These are phyloP conservation scores for Hydrochoerus hydrochaeris DNA, from an alignment of 2,113 vertebrate genomes.

Conservation along the genomic window DNA sequence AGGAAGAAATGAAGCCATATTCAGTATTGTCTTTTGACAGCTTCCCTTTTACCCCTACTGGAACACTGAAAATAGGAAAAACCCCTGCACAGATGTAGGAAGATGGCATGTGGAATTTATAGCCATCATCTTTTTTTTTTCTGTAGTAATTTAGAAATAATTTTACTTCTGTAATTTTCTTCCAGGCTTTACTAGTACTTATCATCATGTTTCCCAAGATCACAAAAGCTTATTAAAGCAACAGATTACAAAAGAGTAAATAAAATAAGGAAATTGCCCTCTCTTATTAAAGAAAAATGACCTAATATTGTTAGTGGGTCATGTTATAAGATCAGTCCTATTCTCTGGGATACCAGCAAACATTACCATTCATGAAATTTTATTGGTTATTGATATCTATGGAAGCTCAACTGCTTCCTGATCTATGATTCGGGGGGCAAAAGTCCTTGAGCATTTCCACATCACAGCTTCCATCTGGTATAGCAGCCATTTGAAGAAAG, in stretches of 20 bases:
- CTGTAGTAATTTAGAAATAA: not conserved
- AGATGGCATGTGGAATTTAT: not conserved
- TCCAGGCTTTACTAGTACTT: conserved; percentile 45
- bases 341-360: conserved; percentile 48
- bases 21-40: not conserved
- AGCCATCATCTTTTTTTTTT: not conserved
- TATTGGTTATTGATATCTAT: conserved; percentile 71
- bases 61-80: not conserved
- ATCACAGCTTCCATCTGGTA: not conserved
- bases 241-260: conserved; percentile 65
- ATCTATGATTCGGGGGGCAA: conserved; percentile 82
- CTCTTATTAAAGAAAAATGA: conserved; percentile 53
- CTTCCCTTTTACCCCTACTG: not conserved
- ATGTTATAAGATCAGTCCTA: conserved; percentile 63
- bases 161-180: conserved; percentile 33
- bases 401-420: conserved; percentile 54
- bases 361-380: conserved; percentile 80
- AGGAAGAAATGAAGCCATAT: not conserved
- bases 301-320: conserved; percentile 66
- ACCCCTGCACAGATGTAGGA: not conserved
- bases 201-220: not conserved
- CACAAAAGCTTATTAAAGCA: conserved; percentile 66
- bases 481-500: rapidly evolving
- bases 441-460: conserved; percentile 75
- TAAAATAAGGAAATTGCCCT: conserved; percentile 58